These are phyloP conservation scores for Ericerus pela DNA, from an alignment of 1,140 invertebrate genomes.

Conservation along the genomic window DNA sequence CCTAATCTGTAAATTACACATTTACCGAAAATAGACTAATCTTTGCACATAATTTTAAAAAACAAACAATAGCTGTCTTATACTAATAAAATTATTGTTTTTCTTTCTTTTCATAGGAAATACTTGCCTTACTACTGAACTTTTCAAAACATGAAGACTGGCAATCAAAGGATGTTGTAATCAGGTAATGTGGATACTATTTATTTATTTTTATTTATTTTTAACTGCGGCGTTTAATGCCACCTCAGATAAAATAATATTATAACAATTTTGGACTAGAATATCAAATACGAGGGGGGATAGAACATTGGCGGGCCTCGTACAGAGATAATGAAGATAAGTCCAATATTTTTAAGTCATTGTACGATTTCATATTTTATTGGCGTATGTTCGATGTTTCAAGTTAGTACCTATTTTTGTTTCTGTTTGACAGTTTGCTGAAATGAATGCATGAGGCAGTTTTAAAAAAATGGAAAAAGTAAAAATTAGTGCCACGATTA, in stretches of 20 bases:
- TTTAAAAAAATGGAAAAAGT: too few relatives aligned
- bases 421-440: too few relatives aligned
- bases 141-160: slow-evolving; percentile 90
- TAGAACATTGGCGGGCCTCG: neutral
- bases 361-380: neutral
- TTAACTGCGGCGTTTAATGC: neutral
- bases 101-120: slow-evolving; percentile 66
- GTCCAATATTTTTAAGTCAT: neutral
- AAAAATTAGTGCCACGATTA: too few relatives aligned
- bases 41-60: neutral
- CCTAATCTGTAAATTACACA: neutral
- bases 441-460: too few relatives aligned
- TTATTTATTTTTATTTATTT: too few relatives aligned
- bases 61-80: neutral
- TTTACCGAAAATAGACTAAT: neutral
- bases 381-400: neutral
- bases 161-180: slow-evolving; percentile 93
- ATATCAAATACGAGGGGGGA: neutral
- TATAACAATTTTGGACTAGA: neutral
- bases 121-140: slow-evolving; percentile 90
- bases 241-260: neutral
- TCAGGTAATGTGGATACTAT: too few relatives aligned
- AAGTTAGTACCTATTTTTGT: too few relatives aligned
- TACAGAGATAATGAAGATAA: too few relatives aligned
- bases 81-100: neutral